These are phyloP conservation scores for Chironex yamaguchii DNA, from an alignment of 30 jellyfish, hydroid and myxozoan species.

Conservation along the genomic window DNA sequence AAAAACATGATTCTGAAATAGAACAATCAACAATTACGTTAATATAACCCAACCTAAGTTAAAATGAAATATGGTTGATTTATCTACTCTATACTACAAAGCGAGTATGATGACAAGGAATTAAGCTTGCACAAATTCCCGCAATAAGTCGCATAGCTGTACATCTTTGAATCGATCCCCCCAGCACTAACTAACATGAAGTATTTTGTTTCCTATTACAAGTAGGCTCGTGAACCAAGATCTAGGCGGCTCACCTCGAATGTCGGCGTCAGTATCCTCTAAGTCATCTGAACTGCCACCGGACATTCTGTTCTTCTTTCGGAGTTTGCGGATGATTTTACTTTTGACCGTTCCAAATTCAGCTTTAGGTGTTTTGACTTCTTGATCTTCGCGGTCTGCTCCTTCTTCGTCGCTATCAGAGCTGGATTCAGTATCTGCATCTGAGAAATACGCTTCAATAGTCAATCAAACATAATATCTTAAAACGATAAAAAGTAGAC, in stretches of 20 bases:
- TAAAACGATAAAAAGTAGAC: neutral
- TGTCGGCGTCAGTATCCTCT: slow-evolving; percentile 56
- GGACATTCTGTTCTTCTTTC: neutral
- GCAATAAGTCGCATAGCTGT: too few species aligned
- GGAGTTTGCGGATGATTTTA: neutral
- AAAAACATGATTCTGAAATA: too few species aligned
- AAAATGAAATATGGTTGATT: too few species aligned
- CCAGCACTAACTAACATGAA: too few species aligned
- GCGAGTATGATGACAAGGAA: too few species aligned
- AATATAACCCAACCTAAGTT: too few species aligned
- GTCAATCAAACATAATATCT: neutral
- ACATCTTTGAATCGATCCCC: too few species aligned
- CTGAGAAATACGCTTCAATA: neutral
- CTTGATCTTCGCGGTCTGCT: slow-evolving; percentile 47
- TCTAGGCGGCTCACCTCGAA: neutral
- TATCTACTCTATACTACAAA: too few species aligned
- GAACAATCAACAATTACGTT: too few species aligned
- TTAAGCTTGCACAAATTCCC: too few species aligned
- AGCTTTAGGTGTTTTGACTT: neutral
- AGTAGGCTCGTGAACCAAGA: too few species aligned
- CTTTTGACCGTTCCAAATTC: neutral
- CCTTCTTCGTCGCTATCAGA: neutral
- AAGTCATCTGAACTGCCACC: slow-evolving; percentile 24
- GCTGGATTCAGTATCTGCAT: slow-evolving; percentile 66
- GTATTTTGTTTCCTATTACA: too few species aligned